Percentiles rank a stretch among this genome's conserved stretches.
These are phyloP conservation scores for Leucophenga montana DNA, from an alignment of 2,888 invertebrate genomes.

Conservation along the genomic window DNA sequence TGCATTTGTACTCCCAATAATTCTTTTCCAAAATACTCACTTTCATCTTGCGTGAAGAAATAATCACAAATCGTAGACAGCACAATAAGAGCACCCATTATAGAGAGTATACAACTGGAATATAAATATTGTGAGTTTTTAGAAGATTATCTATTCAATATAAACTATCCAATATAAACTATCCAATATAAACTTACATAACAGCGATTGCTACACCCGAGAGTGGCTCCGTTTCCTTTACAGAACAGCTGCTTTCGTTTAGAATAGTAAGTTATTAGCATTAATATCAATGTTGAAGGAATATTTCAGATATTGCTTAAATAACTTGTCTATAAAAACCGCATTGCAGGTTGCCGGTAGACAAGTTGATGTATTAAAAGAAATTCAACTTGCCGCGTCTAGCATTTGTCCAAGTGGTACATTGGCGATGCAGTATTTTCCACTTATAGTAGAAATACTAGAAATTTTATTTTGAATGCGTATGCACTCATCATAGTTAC, in stretches of 20 bases:
- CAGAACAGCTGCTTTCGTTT: background rate
- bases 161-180: too few species aligned
- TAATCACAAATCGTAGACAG: constrained; percentile 12
- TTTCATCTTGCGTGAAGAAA: too few species aligned
- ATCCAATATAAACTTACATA: background rate
- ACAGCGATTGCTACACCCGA: background rate
- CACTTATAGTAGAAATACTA: background rate
- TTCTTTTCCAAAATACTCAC: too few species aligned
- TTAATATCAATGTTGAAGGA: background rate
- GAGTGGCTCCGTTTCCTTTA: background rate
- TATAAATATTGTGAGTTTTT: too few species aligned
- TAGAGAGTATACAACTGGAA: background rate
- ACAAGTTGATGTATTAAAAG: background rate
- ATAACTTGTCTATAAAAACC: background rate
- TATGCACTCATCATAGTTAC: constrained; percentile 19
- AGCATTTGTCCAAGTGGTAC: background rate
- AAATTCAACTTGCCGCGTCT: too few species aligned
- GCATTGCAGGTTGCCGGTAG: constrained; percentile 5
- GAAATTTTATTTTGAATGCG: background rate
- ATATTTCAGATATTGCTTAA: background rate
- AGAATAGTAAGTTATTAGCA: background rate
- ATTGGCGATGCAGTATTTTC: constrained; percentile 11
- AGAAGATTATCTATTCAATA: too few species aligned
- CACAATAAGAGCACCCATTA: background rate
- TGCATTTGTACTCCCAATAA: too few species aligned